phyloP scores from a whole-genome alignment of 2,113 vertebrate species.

The Pelobates fuscus region DNA sequence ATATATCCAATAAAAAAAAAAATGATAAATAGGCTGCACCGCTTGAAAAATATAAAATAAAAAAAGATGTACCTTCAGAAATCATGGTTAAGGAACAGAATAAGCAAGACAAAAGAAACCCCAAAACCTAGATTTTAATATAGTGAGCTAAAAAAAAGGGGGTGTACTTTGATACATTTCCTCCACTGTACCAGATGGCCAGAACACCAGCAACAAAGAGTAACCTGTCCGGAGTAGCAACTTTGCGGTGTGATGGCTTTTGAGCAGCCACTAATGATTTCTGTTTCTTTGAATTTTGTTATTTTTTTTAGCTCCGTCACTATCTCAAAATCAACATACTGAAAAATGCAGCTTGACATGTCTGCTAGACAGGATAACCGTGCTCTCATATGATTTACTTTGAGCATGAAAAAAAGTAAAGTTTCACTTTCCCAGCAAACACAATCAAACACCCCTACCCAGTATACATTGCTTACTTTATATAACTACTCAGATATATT shows the following conservation, averaged over 20 bases:
- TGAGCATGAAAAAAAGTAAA: constrained; percentile 8
- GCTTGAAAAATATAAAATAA: too few species aligned
- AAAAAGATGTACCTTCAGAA: too few species aligned
- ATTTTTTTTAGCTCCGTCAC: background rate
- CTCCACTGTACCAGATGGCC: background rate
- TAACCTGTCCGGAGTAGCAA: background rate
- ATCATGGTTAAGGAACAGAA: too few species aligned
- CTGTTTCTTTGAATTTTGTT: background rate
- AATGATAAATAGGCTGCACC: too few species aligned
- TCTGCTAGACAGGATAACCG: background rate
- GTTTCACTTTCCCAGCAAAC: background rate
- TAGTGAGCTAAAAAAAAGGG: too few species aligned
- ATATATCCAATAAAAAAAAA: too few species aligned
- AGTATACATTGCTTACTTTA: too few species aligned
- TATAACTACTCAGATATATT: too few species aligned
- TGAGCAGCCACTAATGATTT: background rate
- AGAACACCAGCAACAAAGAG: background rate
- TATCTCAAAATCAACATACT: too few species aligned
- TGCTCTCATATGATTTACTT: background rate
- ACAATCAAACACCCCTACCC: constrained; percentile 13
- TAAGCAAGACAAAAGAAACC: too few species aligned
- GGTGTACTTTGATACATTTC: too few species aligned
- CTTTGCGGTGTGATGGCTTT: background rate
- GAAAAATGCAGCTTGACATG: background rate
- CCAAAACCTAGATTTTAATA: background rate